These are phyloP conservation scores for Serilophus lunatus DNA, from an alignment of 2,113 vertebrate species.

Conservation along the genomic window DNA sequence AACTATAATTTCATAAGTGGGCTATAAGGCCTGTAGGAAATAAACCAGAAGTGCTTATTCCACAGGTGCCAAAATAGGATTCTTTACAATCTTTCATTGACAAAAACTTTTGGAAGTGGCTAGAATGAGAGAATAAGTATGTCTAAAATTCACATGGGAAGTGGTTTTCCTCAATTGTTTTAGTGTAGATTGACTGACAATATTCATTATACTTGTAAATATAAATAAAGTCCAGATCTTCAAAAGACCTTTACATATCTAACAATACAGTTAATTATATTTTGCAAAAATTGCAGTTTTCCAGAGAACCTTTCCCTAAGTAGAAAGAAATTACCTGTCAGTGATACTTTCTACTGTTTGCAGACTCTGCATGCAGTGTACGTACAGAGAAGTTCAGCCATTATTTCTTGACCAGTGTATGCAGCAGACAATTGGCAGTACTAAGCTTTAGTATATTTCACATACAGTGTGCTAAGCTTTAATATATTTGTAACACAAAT, in stretches of 20 bases:
- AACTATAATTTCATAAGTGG: background rate
- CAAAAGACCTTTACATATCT: background rate
- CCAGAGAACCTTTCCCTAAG: background rate
- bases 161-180: background rate
- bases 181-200: background rate
- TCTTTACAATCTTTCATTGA: background rate
- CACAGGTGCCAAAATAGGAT: background rate
- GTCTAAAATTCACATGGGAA: background rate
- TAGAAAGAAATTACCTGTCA: background rate
- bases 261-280: background rate
- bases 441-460: background rate
- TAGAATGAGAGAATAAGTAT: background rate
- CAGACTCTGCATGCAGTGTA: background rate
- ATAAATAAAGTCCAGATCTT: background rate
- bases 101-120: background rate
- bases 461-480: background rate
- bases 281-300: background rate
- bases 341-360: background rate
- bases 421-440: background rate
- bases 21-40: background rate
- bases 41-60: background rate
- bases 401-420: background rate
- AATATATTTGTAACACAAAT: fast-evolving
- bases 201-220: background rate
- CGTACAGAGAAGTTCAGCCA: background rate